phyloP scores from a whole-genome alignment of 1,140 invertebrate genomes.

The Hypsibius dujardini region DNA sequence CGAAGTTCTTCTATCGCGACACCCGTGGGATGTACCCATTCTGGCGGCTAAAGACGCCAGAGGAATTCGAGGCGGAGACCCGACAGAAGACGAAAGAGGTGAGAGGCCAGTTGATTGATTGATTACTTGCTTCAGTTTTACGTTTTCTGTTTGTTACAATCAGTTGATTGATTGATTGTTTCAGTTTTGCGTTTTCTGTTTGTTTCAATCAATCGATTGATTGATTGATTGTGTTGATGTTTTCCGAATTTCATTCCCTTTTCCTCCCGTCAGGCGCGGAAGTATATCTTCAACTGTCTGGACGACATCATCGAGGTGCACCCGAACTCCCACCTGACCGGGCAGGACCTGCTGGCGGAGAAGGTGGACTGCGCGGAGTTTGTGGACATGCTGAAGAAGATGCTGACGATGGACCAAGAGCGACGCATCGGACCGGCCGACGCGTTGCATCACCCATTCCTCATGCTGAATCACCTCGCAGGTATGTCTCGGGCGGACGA shows the following conservation, averaged over 20 bases:
- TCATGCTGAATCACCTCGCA: conserved; percentile 72
- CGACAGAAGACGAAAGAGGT: conserved; percentile 91
- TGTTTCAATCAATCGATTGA: too few relatives aligned
- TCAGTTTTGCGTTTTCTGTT: too few relatives aligned
- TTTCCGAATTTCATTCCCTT: too few relatives aligned
- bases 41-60: conserved; percentile 90
- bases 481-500: too few relatives aligned
- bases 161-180: too few relatives aligned
- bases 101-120: too few relatives aligned
- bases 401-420: conserved; percentile 95
- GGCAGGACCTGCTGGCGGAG: conserved; percentile 78
- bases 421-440: conserved; percentile 80
- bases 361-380: conserved; percentile 89
- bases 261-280: too few relatives aligned
- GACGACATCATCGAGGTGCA: conserved; percentile 79
- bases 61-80: conserved; percentile 93
- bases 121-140: too few relatives aligned
- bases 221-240: too few relatives aligned
- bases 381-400: conserved; percentile 84
- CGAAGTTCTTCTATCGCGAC: conserved; percentile 93
- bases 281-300: conserved; percentile 98
- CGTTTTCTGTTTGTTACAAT: too few relatives aligned
- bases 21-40: conserved; percentile 90
- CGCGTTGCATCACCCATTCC: conserved; percentile 83
- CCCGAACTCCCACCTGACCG: conserved; percentile 57